Base-by-base conservation (phyloP, 2,113 vertebrate genomes). In the Ochotona curzoniae region DNA sequence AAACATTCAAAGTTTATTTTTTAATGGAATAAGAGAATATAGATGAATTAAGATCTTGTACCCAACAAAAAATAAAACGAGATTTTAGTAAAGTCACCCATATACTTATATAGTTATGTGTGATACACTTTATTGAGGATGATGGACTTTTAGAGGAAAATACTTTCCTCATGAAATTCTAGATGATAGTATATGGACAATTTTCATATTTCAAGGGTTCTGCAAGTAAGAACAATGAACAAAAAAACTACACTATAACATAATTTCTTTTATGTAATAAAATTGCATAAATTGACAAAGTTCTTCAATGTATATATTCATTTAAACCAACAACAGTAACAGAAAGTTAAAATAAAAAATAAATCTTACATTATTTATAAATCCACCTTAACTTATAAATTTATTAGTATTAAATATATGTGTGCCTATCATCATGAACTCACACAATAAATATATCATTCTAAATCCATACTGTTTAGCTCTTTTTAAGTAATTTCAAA, bases 1-100 rank as follows among this genome's bases (percentile, higher is more conserved):
- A 47, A 91, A 93, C 8, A 49, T 87, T 81, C 80, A 67, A 0
- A 44, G 8, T 57, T 91, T 94, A 86, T 89, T 90, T 95, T 66
- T 82, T 83, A 75, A 88, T 76, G 26, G 23, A 92, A n/a, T 95
- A 5, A 94, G 8, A 61, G 73, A 94, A 95, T 84, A 25, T 61
- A 91, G 66, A 92, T 87, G 51, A 96, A 78, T 83, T 96, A 94
- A 89, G 44, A 93, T 66, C 38, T 94, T 91, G 15, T 60, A 87
- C 15, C 83, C 57, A 96, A 91, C 79, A 93, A 88, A 91, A 94
- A 3, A 80, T 82, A 78, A 95, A 66, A 54, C 71, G 32, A 17
- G 54, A 93, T 87, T 94, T 96, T 32, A 82, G 23, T 57, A 87
- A 75, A 87, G 54, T 88, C 67, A 61, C 54, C 61, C 73, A 70